Evolutionary conservation across 2,113 vertebrate genomes (phyloP), one percentile per base, ranked within the genome.

Genomic region (Genyomyrus donnyi): DNA sequence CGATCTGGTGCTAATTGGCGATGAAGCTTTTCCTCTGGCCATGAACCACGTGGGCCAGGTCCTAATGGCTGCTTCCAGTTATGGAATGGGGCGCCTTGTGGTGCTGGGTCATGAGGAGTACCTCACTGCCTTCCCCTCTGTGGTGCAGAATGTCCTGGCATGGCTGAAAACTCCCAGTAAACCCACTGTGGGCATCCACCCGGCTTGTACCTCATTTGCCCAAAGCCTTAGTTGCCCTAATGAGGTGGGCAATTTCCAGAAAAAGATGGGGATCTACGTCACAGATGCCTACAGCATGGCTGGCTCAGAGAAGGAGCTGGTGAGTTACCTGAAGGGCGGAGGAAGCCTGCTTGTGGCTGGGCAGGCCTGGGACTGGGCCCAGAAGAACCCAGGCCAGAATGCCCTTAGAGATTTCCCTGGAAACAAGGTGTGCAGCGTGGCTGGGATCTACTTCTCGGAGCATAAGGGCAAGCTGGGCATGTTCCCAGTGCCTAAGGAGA

Each of bases 341-440:
- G 98, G 97, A 3, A 97, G 97, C 49, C 93, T 99, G 92, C 94
- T 98, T 9, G 91, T 98, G 3, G 98, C 96, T 0, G 97, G 97
- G 17, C 96, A 98, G 39, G 97, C 97, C 0, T 98, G 96, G 96
- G 27, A 92, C 62, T 98, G 98, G 97, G 95, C 96, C 0, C 70
- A 88, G 35, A 24, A 1, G 1, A 92, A 97, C 0, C 94, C 96
- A 0, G 93, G 94, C 3, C 94, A 96, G 50, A 97, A 97, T 90
- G 92, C 95, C 0, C 91, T 98, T 62, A 94, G 94, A 1, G 48
- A 85, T 11, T 99, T 98, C 92, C 94, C 95, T 9, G 98, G 97
- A 27, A 99, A 98, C 91, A 96, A 95, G 9, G 95, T 98, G 87
- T 96, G 95, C 90, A 96, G 96, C 0, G 95, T 98, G 91, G 95